Conservation (phyloP, 2,888 invertebrate genomes). For the Exephanes ischioxanthus region DNA sequence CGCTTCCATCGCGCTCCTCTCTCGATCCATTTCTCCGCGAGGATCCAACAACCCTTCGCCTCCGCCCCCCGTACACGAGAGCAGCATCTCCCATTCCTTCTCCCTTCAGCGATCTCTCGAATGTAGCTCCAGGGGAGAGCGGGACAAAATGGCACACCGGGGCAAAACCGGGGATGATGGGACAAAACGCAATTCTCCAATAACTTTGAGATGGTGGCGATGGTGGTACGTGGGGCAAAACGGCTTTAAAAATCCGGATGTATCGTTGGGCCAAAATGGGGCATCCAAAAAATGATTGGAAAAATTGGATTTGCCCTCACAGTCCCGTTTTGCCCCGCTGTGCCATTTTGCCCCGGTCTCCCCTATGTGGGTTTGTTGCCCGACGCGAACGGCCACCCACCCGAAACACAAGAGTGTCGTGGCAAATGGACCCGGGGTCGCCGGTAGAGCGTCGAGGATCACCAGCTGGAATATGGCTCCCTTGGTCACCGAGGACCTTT, state of each 20-base stretch:
- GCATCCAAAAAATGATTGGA: too few species aligned
- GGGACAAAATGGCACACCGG: too few species aligned
- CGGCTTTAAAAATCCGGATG: too few species aligned
- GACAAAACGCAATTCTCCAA: too few species aligned
- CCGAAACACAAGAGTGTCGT: constrained; percentile 41
- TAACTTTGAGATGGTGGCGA: too few species aligned
- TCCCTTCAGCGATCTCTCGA: constrained; percentile 13
- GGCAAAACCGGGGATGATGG: too few species aligned
- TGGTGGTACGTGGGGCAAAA: too few species aligned
- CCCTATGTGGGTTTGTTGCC: constrained; percentile 52
- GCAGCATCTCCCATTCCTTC: constrained; percentile 6
- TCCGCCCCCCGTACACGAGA: constrained; percentile 32
- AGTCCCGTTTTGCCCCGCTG: too few species aligned
- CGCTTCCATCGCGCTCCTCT: not conserved
- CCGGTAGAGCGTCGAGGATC: constrained; percentile 30
- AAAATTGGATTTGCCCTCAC: too few species aligned
- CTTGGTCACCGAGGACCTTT: constrained; percentile 46
- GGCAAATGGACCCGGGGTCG: constrained; percentile 56
- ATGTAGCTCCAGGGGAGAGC: too few species aligned
- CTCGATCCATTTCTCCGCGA: constrained; percentile 22
- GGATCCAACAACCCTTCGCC: constrained; percentile 56
- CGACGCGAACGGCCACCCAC: constrained; percentile 5
- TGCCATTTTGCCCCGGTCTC: too few species aligned
- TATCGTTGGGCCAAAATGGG: too few species aligned
- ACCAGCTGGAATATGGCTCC: constrained; percentile 59